These are phyloP conservation scores for Athalia circularis DNA, from an alignment of 2,888 invertebrate species.

Conservation along the genomic window DNA sequence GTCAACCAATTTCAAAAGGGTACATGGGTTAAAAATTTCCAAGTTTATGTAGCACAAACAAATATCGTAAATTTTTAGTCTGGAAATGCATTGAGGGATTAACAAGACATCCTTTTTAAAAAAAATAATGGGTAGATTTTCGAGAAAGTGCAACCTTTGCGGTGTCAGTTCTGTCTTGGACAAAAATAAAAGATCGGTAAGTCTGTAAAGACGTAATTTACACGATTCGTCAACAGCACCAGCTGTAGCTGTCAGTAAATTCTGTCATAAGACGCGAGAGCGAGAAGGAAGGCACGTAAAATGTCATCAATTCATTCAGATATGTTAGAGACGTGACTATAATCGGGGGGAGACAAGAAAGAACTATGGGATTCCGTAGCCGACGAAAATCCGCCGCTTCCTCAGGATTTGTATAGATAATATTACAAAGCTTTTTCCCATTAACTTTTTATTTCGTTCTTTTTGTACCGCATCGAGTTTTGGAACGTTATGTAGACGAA, in stretches of 20 bases:
- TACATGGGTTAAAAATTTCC: slow-evolving; percentile 11
- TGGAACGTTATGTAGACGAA: not conserved
- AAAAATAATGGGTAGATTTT: slow-evolving; percentile 48
- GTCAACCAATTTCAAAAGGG: not conserved
- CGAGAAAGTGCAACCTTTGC: slow-evolving; percentile 54
- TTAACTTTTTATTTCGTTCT: not conserved
- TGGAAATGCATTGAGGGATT: slow-evolving; percentile 20
- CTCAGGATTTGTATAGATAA: slow-evolving; percentile 35
- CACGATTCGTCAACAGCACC: too few relatives aligned
- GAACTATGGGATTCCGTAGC: slow-evolving; percentile 55
- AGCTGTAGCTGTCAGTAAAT: slow-evolving; percentile 12
- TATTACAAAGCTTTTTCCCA: not conserved
- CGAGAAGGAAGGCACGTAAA: not conserved
- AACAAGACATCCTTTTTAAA: not conserved
- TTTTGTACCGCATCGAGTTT: not conserved
- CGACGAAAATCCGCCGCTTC: slow-evolving; percentile 51
- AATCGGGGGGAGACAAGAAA: not conserved
- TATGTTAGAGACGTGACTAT: not conserved
- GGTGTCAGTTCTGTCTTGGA: slow-evolving; percentile 52
- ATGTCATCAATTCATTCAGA: not conserved
- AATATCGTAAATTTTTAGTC: slow-evolving; percentile 31
- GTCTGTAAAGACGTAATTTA: slow-evolving; percentile 28
- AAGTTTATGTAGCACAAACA: not conserved
- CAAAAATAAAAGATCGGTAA: slow-evolving; percentile 60
- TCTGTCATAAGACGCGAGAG: slow-evolving; percentile 18